Conservation (phyloP, 2,113 vertebrate genomes). For the Rhabdornis inornatus region DNA sequence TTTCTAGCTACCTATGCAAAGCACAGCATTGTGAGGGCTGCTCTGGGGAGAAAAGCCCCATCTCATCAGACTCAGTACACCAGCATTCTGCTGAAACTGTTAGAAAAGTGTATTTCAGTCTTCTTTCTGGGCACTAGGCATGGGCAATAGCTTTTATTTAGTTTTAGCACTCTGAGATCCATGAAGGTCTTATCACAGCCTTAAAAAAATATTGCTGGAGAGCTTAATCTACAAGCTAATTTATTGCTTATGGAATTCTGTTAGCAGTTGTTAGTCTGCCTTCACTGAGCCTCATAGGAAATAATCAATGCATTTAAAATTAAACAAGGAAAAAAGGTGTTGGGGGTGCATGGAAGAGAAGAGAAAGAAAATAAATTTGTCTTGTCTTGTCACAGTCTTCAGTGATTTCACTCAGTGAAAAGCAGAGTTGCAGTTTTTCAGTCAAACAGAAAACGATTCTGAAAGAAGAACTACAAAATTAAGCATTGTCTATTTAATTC, state of each 20-base stretch:
- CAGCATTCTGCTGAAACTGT: not conserved
- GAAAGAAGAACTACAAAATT: conserved; percentile 16
- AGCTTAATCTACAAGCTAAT: conserved; percentile 42
- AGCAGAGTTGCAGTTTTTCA: conserved; percentile 8
- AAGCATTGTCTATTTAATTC: conserved; percentile 15
- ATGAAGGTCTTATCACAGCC: not conserved
- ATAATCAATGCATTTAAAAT: conserved; percentile 26
- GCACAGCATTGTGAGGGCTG: not conserved
- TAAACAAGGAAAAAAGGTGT: not conserved
- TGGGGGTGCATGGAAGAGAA: not conserved
- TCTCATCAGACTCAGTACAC: not conserved
- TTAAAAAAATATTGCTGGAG: not conserved
- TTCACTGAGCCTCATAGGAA: not conserved
- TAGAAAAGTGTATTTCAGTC: not conserved
- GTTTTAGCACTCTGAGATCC: not conserved
- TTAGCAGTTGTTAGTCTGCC: conserved; percentile 28
- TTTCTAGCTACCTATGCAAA: not conserved
- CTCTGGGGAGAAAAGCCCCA: not conserved
- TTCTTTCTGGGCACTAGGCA: not conserved
- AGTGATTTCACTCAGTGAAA: conserved; percentile 13
- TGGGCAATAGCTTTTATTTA: conserved; percentile 20
- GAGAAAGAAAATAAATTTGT: not conserved
- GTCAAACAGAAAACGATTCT: not conserved
- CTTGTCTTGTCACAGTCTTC: not conserved
- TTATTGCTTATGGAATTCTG: conserved; percentile 48